phyloP scores from a whole-genome alignment of 1,140 invertebrate species.

The Acromyrmex charruanus region DNA sequence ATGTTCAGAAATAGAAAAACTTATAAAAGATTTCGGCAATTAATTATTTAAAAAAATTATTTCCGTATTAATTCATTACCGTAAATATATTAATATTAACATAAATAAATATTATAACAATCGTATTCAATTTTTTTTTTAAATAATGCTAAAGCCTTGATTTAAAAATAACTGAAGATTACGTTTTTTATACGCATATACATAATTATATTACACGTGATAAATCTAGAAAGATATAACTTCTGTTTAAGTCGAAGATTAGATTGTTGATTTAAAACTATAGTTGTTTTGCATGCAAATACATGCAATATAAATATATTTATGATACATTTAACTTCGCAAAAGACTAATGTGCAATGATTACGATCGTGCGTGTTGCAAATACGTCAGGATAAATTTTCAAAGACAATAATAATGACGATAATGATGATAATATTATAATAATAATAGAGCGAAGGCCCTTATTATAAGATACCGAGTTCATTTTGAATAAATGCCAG shows the following conservation, averaged over 20 bases:
- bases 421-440: background rate
- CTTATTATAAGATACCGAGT: no score
- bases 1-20: background rate
- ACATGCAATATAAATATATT: slow-evolving; percentile 6
- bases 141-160: background rate
- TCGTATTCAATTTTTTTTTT: background rate
- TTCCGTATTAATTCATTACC: background rate
- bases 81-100: background rate
- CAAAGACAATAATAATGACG: background rate
- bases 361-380: background rate
- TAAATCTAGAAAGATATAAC: slow-evolving; percentile 9
- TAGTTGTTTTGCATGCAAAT: slow-evolving; percentile 40
- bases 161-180: background rate
- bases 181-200: background rate
- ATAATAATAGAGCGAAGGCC: background rate
- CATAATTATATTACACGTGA: background rate
- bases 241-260: slow-evolving; percentile 10
- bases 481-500: no score
- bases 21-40: background rate
- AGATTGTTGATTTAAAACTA: slow-evolving; percentile 38
- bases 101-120: background rate
- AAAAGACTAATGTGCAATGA: slow-evolving; percentile 1
- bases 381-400: background rate
- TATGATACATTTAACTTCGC: slow-evolving; percentile 6
- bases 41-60: background rate